Percentiles rank a stretch among this genome's conserved stretches.
These are phyloP conservation scores for Epizoanthus ramosus DNA, from an alignment of 92 coral and sea anemone genomes.

Conservation along the genomic window DNA sequence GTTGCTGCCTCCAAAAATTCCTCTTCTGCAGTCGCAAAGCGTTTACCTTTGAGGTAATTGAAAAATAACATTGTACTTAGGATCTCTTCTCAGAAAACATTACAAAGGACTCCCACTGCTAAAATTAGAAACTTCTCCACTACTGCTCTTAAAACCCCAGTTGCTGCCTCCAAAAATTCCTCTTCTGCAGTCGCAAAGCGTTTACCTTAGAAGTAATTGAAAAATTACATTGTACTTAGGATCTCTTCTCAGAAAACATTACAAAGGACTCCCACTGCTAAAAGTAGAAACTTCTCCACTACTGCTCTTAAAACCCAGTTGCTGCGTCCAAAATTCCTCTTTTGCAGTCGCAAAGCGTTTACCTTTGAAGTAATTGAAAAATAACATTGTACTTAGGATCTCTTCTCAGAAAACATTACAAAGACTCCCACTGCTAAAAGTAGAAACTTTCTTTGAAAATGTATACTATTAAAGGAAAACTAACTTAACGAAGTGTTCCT, in stretches of 20 bases:
- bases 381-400: neutral
- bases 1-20: constrained; percentile 93
- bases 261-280: neutral
- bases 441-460: too few relatives aligned
- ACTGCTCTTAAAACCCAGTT: constrained; percentile 89
- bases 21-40: constrained; percentile 53
- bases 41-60: constrained; percentile 16
- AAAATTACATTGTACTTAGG: neutral
- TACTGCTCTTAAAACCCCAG: constrained; percentile 88
- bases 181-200: constrained; percentile 54
- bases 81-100: neutral
- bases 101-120: neutral
- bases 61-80: neutral
- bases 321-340: constrained; percentile 95
- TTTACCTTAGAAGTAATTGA: constrained; percentile 13
- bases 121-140: too few relatives aligned
- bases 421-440: neutral
- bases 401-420: neutral
- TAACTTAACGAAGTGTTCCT: too few relatives aligned
- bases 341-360: constrained; percentile 39
- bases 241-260: neutral
- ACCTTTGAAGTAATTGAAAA: constrained; percentile 10
- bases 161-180: constrained; percentile 90
- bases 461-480: too few relatives aligned
- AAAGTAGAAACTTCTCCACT: too few relatives aligned